These are phyloP conservation scores for Astropecten irregularis DNA, from an alignment of 53 echinoderm and acorn worm species.

Conservation along the genomic window DNA sequence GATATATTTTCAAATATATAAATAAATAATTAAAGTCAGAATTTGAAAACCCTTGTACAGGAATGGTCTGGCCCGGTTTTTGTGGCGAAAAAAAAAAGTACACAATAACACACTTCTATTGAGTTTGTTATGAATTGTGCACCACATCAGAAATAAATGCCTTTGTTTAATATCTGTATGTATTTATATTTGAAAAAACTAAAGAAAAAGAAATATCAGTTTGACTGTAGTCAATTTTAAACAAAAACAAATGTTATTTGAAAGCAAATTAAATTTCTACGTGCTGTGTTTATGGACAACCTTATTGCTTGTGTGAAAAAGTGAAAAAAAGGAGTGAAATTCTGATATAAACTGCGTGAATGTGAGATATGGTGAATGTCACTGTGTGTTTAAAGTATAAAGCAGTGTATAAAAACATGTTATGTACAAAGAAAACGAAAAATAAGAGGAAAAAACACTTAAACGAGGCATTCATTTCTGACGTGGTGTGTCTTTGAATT, in stretches of 20 bases:
- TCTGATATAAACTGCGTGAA: slow-evolving; percentile 3
- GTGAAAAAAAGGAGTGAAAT: slow-evolving; percentile 24
- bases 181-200: slow-evolving; percentile 19
- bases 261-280: background rate
- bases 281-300: no score
- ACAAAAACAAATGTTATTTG: slow-evolving; percentile 2
- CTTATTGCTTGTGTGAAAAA: slow-evolving; percentile 15
- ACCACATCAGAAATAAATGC: slow-evolving; percentile 43
- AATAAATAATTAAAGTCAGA: background rate
- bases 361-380: background rate
- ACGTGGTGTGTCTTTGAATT: slow-evolving; percentile 5
- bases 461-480: slow-evolving; percentile 39
- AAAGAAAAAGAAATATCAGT: no score
- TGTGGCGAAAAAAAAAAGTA: slow-evolving; percentile 31
- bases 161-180: background rate
- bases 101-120: slow-evolving; percentile 37
- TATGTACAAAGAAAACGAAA: no score
- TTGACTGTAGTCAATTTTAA: background rate
- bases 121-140: slow-evolving; percentile 38
- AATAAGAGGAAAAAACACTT: background rate
- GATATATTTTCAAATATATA: slow-evolving; percentile 36
- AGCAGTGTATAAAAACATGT: no score
- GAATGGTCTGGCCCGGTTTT: slow-evolving; percentile 49
- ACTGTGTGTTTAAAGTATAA: background rate
- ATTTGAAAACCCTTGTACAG: slow-evolving; percentile 42